Base-by-base conservation (phyloP, 2,888 invertebrate genomes). In the Petrophora chlorosata region DNA sequence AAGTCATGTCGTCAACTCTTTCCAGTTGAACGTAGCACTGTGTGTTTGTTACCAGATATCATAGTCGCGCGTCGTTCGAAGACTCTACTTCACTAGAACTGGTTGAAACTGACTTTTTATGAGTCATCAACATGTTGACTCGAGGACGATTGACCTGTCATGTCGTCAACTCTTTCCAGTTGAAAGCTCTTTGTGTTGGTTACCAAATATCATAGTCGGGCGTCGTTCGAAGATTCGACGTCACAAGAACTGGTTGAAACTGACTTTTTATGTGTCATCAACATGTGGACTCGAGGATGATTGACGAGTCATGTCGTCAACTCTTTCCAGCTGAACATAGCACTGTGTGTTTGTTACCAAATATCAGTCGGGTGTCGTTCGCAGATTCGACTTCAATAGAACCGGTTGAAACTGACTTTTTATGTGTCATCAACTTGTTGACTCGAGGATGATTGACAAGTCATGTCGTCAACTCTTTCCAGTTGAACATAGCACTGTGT, bases 341-440 rank as follows among this genome's bases (percentile, higher is more conserved):
- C 15, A 13, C 17, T 26, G 17, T n/a, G 42, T 10, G 7, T 5
- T 7, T 28, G 5, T 33, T 14, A n/a, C 30, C 38, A 17, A 19
- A 46, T 46, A 76, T 90, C 85, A 90, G 83, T 12, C 89, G 70
- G 36, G 91, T 82, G 61, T 91, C 91, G 62, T 90, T 90, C 7
- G 90, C 90, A 1, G 89, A 90, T 57, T 91, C 91, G 22, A 90
- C 78, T 43, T 91, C 91, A 48, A 90, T 90, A 2, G 90, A 90
- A 53, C 89, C 88, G 52, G 76, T 85, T 0, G 87, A 82, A 0
- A 87, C 82, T 0, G 88, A 88, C 55, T 90, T 89, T 76, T 97
- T 97, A n/a, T n/a, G n/a, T n/a, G n/a, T n/a, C n/a, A n/a, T n/a
- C n/a, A n/a, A n/a, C n/a, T n/a, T n/a, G n/a, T n/a, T n/a, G n/a